Conservation (phyloP, 1,140 invertebrate genomes). For the Hylyphantes graminicola region DNA sequence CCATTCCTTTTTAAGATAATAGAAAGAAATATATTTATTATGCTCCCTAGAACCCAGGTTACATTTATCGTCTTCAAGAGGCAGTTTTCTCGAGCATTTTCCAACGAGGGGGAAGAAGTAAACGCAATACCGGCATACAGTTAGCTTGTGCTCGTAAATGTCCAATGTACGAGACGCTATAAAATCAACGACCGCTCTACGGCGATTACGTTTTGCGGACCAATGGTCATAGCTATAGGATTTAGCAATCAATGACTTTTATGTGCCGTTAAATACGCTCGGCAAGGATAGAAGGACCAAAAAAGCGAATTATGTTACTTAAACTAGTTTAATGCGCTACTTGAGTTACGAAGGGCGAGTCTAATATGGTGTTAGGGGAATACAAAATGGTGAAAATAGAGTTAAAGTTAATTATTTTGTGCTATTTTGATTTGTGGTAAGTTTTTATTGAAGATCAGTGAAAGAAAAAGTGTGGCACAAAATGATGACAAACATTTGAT, state of each 20-base stretch:
- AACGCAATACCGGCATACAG: slow-evolving; percentile 16
- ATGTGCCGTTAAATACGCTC: slow-evolving; percentile 54
- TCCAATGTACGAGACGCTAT: slow-evolving; percentile 47
- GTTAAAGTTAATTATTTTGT: too few species aligned
- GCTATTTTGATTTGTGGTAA: too few species aligned
- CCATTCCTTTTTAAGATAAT: too few species aligned
- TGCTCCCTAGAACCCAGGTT: too few species aligned
- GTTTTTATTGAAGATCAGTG: too few species aligned
- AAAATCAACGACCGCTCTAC: slow-evolving; percentile 49
- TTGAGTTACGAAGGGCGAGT: slow-evolving; percentile 1
- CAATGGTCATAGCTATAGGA: slow-evolving; percentile 45
- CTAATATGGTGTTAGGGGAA: slow-evolving; percentile 1
- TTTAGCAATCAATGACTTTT: slow-evolving; percentile 44
- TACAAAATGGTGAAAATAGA: neutral
- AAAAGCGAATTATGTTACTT: slow-evolving; percentile 30
- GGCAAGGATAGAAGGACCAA: slow-evolving; percentile 28
- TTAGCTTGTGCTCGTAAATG: slow-evolving; percentile 38
- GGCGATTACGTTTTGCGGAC: slow-evolving; percentile 50
- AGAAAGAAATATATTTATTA: too few species aligned
- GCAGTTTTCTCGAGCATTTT: neutral
- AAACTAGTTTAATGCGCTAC: slow-evolving; percentile 18
- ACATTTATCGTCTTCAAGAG: too few species aligned
- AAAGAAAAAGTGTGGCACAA: too few species aligned
- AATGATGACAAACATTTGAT: too few species aligned
- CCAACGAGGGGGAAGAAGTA: slow-evolving; percentile 37